A percentile compares a stretch with the other conserved stretches of the same genome.
Evolutionary conservation across 2,113 vertebrate genomes (phyloP).

Genomic region (Probosciger aterrimus): DNA sequence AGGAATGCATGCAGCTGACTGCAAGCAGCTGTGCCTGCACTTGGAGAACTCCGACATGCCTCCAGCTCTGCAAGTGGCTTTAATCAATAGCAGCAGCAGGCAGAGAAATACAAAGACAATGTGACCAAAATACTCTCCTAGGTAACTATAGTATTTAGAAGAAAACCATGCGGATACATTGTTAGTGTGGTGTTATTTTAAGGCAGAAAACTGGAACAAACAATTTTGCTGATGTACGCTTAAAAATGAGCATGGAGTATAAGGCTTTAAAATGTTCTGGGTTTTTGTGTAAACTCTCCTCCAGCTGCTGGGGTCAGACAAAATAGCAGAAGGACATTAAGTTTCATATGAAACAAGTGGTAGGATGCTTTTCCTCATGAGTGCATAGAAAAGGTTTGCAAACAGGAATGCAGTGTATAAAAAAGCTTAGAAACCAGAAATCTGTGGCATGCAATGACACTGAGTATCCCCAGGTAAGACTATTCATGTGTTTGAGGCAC

Average conservation of each 20-base stretch:
- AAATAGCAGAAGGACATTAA: neutral
- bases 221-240: neutral
- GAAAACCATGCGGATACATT: neutral
- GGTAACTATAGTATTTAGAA: neutral
- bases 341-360: neutral
- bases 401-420: neutral
- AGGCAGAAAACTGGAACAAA: neutral
- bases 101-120: neutral
- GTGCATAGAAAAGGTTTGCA: neutral
- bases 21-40: conserved; percentile 30
- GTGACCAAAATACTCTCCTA: neutral
- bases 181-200: neutral
- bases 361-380: neutral
- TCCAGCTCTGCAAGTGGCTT: neutral
- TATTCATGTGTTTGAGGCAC: neutral
- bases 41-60: neutral
- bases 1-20: conserved; percentile 37
- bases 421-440: neutral
- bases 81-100: neutral
- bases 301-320: neutral
- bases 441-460: neutral
- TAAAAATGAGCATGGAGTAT: neutral
- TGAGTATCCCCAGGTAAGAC: neutral
- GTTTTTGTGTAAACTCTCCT: neutral
- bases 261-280: neutral